Evolutionary conservation across 2,113 vertebrate species (phyloP).

Genomic region (Jaculus jaculus): DNA sequence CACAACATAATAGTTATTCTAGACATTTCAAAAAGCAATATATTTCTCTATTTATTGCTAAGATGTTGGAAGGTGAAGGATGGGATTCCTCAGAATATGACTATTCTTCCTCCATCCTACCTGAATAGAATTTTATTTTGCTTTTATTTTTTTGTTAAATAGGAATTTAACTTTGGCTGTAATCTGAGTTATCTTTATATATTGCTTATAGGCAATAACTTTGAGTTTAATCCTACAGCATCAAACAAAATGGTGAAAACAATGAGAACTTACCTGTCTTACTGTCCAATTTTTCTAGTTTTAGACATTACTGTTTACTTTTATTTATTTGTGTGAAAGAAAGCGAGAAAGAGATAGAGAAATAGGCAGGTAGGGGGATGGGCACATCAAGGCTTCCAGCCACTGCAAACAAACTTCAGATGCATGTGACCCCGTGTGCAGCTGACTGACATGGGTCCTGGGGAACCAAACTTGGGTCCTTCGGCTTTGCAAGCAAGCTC

Average conservation of each 20-base stretch:
- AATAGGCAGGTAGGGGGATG: no score
- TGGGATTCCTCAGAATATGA: background rate
- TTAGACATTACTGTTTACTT: background rate
- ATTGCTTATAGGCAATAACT: background rate
- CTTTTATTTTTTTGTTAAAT: background rate
- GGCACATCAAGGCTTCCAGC: no score
- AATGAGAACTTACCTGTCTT: background rate
- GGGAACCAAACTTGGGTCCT: no score
- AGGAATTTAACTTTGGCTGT: background rate
- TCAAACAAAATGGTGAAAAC: background rate
- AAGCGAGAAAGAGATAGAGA: no score
- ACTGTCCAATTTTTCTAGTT: background rate
- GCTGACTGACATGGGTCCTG: no score
- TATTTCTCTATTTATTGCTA: background rate
- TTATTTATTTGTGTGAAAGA: no score
- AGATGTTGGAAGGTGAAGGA: background rate
- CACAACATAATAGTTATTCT: background rate
- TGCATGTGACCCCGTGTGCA: no score
- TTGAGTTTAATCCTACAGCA: background rate
- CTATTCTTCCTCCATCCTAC: rapidly evolving
- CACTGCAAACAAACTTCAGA: no score
- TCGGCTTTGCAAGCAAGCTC: no score
- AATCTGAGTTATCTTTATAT: background rate
- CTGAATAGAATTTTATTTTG: background rate
- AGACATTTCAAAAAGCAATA: background rate